phyloP scores from a whole-genome alignment of 2,888 invertebrate species.

The Palloptera scutellata region DNA sequence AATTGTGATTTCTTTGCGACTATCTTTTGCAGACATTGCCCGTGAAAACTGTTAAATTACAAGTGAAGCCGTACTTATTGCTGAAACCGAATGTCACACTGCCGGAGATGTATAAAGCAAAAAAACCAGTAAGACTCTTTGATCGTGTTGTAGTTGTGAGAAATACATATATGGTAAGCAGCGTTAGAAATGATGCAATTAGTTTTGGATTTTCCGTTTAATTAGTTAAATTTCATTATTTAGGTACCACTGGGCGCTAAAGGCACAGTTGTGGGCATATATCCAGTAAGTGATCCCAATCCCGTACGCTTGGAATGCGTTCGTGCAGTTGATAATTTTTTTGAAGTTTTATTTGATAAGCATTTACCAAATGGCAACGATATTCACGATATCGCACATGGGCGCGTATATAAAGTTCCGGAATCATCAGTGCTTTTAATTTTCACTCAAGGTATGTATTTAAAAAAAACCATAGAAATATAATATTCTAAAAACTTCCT shows the following conservation, averaged over 20 bases:
- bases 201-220: neutral
- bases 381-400: constrained; percentile 56
- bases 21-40: constrained; percentile 44
- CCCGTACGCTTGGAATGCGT: constrained; percentile 67
- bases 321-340: constrained; percentile 69
- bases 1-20: neutral
- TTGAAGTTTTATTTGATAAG: constrained; percentile 84
- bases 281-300: constrained; percentile 59
- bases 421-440: constrained; percentile 60
- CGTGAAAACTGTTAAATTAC: constrained; percentile 71
- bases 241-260: constrained; percentile 78
- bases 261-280: constrained; percentile 84
- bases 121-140: constrained; percentile 66
- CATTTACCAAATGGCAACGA: constrained; percentile 72
- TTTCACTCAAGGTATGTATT: constrained; percentile 48
- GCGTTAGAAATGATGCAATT: neutral
- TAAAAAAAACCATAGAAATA: neutral
- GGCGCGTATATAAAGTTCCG: constrained; percentile 64
- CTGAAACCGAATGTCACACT: constrained; percentile 68
- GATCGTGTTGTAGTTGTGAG: constrained; percentile 87
- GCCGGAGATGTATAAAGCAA: constrained; percentile 59
- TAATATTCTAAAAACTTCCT: neutral
- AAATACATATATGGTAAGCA: constrained; percentile 71
- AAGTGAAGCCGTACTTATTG: constrained; percentile 81
- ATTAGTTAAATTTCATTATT: neutral